Evolutionary conservation across 2,888 invertebrate species (phyloP).

Genomic region (Camptogramma bilineatum): DNA sequence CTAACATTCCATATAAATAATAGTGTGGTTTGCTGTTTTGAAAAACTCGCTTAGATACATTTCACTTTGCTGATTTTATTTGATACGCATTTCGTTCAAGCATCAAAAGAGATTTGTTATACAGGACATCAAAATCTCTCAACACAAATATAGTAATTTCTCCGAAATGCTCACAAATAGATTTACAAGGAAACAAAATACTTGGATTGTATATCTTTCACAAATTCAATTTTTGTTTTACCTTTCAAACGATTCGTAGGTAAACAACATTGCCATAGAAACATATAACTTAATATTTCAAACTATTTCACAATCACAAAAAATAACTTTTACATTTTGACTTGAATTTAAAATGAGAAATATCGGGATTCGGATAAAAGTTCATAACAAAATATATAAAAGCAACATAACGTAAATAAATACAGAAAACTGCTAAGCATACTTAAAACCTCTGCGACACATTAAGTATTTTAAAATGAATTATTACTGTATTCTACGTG

Average conservation of each 20-base stretch:
- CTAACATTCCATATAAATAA: too few species aligned
- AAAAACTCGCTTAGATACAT: background rate
- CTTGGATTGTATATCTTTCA: background rate
- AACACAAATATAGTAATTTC: background rate
- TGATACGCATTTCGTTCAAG: background rate
- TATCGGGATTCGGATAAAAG: background rate
- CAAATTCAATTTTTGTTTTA: too few species aligned
- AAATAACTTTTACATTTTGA: too few species aligned
- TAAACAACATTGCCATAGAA: too few species aligned
- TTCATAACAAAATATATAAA: background rate
- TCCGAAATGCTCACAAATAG: background rate
- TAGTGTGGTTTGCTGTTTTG: background rate
- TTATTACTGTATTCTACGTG: constrained; percentile 47
- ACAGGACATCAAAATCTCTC: background rate
- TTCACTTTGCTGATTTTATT: background rate
- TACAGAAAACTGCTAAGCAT: constrained; percentile 2
- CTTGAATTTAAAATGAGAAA: too few species aligned
- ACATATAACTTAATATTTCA: too few species aligned
- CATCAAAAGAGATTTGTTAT: background rate
- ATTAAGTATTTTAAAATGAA: constrained; percentile 29
- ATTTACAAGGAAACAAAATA: background rate
- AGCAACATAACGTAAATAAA: background rate
- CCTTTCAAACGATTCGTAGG: too few species aligned
- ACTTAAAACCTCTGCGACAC: constrained; percentile 8
- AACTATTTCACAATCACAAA: too few species aligned